Base-by-base conservation (phyloP, 1,140 invertebrate genomes). In the Dendroctonus ponderosae region DNA sequence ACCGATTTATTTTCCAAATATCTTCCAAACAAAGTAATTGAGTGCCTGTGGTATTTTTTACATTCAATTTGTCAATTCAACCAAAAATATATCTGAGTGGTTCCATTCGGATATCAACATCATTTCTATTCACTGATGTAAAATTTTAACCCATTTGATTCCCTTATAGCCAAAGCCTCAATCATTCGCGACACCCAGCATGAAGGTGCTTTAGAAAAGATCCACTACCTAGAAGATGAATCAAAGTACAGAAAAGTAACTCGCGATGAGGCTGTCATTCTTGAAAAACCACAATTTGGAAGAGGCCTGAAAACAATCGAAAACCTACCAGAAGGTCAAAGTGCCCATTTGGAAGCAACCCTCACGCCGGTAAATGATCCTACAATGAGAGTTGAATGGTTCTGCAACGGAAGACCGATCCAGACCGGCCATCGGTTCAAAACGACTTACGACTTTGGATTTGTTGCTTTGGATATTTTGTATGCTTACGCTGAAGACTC, bases 361-460 rank as follows among this genome's bases (percentile, higher is more conserved):
- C 80, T 99, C 5, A 93, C 94, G 7, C 96, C 95, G 0, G 92
- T 96, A 0, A 96, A 95, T 77, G 96, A 98, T 81, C 91, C 93
- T 5, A 94, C 92, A 0, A 94, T 98, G 91, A 87, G 89, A 64
- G 92, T 98, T 15, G 94, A 97, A 81, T 98, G 96, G 96, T 96
- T 86, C 79, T 89, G 91, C 76, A 94, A 98, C 81, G 95, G 94
- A 59, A 85, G 86, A 73, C 93, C 94, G 1, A 88, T 98, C 71
- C 89, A 90, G 72, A 91, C 93, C 75, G 92, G 93, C 72, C 92
- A 94, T 74, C 86, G 93, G 70, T 94, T 94, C 79, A 93, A 94
- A 78, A 94, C 93, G 7, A 92, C 91, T 6, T 94, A 97, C 75
- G 95, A 98, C 77, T 97, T 98, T 82, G 95, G 95, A 66, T 97